Evolutionary conservation across 1,140 invertebrate genomes (phyloP), one percentile per base, ranked within the genome.

Genomic region (Ectropis grisescens): DNA sequence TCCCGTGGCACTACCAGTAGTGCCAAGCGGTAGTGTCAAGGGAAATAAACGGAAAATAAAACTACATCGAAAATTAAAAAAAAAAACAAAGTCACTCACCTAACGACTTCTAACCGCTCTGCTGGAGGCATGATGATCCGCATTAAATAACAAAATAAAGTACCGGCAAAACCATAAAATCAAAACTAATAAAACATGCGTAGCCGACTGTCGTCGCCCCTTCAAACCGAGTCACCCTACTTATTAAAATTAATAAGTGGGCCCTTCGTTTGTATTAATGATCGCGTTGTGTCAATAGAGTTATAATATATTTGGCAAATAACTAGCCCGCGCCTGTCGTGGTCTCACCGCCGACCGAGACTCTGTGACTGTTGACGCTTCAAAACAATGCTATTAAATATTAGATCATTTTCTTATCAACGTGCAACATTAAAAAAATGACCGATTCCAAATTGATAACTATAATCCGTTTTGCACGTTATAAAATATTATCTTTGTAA

Each of bases 231-330:
- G 59, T 66, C 62, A 60, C 69, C 72, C 72, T 64, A 71, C 60
- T 80, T 80, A 80, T 80, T 75, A 80, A 80, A 74, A 75, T 80
- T 80, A 80, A 80, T 78, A 80, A 78, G 70, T 70, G 67, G 58
- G 70, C 62, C 66, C 74, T 75, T 55, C 62, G 60, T 53, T 56
- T 66, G 64, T 58, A 79, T 74, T 76, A 76, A 76, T 74, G 70
- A 74, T 72, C 64, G 53, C 49, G 57, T 67, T 75, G 51, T 75
- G 70, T 78, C 70, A 78, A 78, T 75, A 78, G 52, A 53, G 46
- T 47, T 65, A 60, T 74, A 67, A 75, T 78, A 71, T 67, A 66
- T 74, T 71, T 68, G 47, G 64, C 68, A 76, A 79, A 79, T 61
- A 79, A 49, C 31, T 51, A 64, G 60, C 61, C 61, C 59, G 44